A percentile compares a stretch with the other conserved stretches of the same genome.
These are phyloP conservation scores for Eupithecia pulchellata DNA, from an alignment of 2,888 invertebrate genomes.

Conservation along the genomic window DNA sequence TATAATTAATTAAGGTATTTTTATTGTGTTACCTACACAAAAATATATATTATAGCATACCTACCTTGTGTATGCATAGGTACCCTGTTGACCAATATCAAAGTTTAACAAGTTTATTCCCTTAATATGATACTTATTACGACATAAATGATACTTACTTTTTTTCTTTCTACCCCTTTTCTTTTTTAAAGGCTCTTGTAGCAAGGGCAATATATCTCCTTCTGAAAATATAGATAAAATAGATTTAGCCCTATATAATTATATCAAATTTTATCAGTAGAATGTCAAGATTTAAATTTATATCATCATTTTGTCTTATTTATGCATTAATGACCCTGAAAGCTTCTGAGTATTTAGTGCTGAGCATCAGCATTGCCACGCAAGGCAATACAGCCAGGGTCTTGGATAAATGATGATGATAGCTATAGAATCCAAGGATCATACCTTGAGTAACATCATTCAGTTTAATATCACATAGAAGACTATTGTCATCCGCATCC, in stretches of 20 bases:
- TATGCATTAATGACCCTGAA: too few species aligned
- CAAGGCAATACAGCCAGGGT: neutral
- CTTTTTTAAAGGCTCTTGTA: slow-evolving; percentile 56
- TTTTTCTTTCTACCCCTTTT: slow-evolving; percentile 73
- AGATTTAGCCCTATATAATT: too few species aligned
- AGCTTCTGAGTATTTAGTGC: neutral
- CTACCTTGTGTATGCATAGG: too few species aligned
- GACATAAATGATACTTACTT: slow-evolving; percentile 51
- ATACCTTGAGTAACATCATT: slow-evolving; percentile 51
- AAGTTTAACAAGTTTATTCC: too few species aligned
- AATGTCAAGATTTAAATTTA: neutral
- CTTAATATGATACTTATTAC: too few species aligned
- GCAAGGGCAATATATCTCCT: slow-evolving; percentile 30
- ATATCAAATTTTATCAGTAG: too few species aligned
- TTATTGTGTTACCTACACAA: too few species aligned
- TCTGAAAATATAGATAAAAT: slow-evolving; percentile 48
- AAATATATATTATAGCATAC: too few species aligned
- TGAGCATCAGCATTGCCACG: too few species aligned
- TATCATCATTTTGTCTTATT: neutral
- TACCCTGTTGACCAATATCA: too few species aligned
- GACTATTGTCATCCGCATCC: slow-evolving; percentile 72
- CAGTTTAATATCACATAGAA: slow-evolving; percentile 58
- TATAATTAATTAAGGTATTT: too few species aligned
- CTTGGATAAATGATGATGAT: neutral
- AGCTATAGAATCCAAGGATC: neutral